Conservation (phyloP, 2,888 invertebrate species). For the Lasioglossum zephyrum region DNA sequence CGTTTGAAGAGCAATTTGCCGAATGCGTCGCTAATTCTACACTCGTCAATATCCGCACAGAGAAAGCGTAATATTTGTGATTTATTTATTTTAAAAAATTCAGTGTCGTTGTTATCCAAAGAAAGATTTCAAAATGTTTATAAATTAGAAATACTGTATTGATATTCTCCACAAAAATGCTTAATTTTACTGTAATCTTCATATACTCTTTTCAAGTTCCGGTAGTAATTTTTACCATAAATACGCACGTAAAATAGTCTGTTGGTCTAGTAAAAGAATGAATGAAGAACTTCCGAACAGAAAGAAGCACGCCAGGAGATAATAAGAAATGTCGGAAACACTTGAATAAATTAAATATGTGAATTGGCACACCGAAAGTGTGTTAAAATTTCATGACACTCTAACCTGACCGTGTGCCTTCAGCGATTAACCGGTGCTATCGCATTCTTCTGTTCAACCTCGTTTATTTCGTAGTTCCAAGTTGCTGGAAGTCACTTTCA, state of each 20-base stretch:
- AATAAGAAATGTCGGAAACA: background rate
- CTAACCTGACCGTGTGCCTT: background rate
- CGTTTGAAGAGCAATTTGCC: background rate
- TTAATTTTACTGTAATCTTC: too few relatives aligned
- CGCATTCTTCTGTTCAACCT: constrained; percentile 1
- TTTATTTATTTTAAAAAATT: too few relatives aligned
- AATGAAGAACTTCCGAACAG: background rate
- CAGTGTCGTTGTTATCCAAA: too few relatives aligned
- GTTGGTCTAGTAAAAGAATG: background rate
- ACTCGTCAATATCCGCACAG: background rate
- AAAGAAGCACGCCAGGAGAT: background rate
- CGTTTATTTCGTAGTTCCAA: constrained; percentile 16
- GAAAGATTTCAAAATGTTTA: too few relatives aligned
- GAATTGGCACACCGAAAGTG: background rate
- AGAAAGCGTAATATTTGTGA: too few relatives aligned
- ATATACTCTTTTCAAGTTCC: too few relatives aligned
- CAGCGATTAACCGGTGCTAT: background rate
- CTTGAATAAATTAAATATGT: background rate
- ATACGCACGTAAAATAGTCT: too few relatives aligned
- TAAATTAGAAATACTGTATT: too few relatives aligned
- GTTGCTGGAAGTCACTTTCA: constrained; percentile 35
- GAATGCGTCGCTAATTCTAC: background rate
- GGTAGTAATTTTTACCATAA: too few relatives aligned
- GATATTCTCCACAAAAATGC: too few relatives aligned
- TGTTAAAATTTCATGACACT: constrained; percentile 11